These are phyloP conservation scores for Conger conger DNA, from an alignment of 2,113 vertebrate genomes.

Conservation along the genomic window DNA sequence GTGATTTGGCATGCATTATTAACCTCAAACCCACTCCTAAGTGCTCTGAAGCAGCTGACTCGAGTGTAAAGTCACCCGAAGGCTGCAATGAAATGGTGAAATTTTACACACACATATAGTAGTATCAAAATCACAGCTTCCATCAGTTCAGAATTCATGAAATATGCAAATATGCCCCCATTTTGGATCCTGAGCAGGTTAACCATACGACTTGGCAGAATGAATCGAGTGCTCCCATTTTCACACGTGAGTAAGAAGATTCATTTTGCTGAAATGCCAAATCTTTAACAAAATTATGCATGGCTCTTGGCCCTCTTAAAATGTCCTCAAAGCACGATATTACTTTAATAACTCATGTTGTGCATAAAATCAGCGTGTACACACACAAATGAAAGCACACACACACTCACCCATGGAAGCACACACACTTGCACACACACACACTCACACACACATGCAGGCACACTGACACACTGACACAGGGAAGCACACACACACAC, in stretches of 20 bases:
- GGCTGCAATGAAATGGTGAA: background rate
- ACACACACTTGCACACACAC: too few species aligned
- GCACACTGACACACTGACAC: too few species aligned
- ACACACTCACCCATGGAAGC: background rate
- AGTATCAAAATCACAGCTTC: background rate
- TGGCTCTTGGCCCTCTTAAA: conserved; percentile 32
- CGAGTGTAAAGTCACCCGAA: background rate
- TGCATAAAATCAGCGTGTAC: background rate
- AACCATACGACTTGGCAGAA: conserved; percentile 39
- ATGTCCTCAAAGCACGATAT: background rate
- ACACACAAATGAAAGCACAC: background rate
- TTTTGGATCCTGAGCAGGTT: conserved; percentile 28
- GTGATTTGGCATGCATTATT: conserved; percentile 28
- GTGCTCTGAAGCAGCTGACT: conserved; percentile 23
- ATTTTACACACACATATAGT: background rate
- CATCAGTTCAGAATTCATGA: conserved; percentile 17
- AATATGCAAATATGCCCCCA: conserved; percentile 26
- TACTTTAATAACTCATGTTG: background rate
- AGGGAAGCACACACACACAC: too few species aligned
- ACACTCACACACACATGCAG: too few species aligned
- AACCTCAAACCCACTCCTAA: conserved; percentile 5
- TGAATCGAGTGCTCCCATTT: conserved; percentile 36
- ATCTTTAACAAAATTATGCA: conserved; percentile 44
- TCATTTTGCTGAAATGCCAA: background rate
- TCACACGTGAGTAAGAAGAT: conserved; percentile 49